Base-by-base conservation (phyloP, 2,797 vertebrate genomes). In the Lagorchestes hirsutus region DNA sequence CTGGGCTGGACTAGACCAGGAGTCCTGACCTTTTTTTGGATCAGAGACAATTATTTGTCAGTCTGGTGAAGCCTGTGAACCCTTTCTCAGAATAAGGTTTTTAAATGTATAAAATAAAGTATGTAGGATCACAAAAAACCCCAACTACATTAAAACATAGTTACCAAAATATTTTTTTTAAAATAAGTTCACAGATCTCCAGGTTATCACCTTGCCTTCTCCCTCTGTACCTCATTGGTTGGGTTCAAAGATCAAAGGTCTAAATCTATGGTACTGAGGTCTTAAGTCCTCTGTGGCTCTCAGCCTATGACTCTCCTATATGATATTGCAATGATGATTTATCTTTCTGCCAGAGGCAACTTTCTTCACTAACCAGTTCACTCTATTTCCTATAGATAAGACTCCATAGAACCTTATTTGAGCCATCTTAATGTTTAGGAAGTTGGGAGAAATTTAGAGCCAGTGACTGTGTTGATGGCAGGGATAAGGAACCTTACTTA, bases 401-500 rank as follows among this genome's bases (percentile, higher is more conserved):
- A 27, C 24, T 27, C 74, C 40, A 27, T 87, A 87, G 74, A 87
- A 87, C 74, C 40, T 87, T 40, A 50, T 87, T 46, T 87, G 40
- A 14, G 40, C 24, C 74, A 87, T 87, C 40, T 87, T 3, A 87
- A 94, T 93, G 14, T 56, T 93, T 94, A 95, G 92, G 55, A 92
- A 90, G 95, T 59, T 94, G 90, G 93, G 93, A 57, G 93, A 94
- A 93, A 59, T 55, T 50, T 54, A 97, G 95, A 95, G 97, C 96
- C 55, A 97, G 93, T 93, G 97, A 96, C 96, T 91, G 93, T 31
- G 97, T 92, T 0, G 67, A 96, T 97, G 91, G 67, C 59, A 93
- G 95, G 95, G 97, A 98, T 96, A 97, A 98, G 98, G 93, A 97
- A 95, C 93, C 97, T 98, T 96, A 92, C 22, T 34, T 95, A 97